Evolutionary conservation across 2,113 vertebrate species (phyloP).

Genomic region (Telmatochromis brichardi): DNA sequence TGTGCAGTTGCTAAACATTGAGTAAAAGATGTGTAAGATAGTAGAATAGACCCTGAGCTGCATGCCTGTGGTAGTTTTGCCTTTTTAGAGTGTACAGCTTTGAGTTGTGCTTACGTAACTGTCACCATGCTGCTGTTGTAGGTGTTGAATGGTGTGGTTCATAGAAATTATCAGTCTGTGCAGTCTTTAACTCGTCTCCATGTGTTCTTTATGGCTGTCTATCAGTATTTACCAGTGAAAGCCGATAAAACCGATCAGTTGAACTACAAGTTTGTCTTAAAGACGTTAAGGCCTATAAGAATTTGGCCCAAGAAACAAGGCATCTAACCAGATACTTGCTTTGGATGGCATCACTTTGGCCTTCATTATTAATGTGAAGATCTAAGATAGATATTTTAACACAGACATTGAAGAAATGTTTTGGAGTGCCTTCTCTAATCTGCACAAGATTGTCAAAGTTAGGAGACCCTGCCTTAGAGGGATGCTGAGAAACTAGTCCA

Average conservation of each 20-base stretch:
- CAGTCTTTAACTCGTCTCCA: neutral
- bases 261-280: neutral
- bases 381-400: neutral
- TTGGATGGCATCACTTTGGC: neutral
- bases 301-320: neutral
- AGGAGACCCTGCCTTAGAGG: neutral
- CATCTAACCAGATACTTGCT: neutral
- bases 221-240: neutral
- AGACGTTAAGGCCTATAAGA: neutral
- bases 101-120: neutral
- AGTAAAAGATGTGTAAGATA: neutral
- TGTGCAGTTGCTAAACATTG: neutral
- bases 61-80: neutral
- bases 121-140: neutral
- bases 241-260: neutral
- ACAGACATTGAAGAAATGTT: neutral
- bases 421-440: neutral
- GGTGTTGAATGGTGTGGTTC: neutral
- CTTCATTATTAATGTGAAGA: neutral
- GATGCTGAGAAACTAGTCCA: neutral
- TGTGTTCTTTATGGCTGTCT: neutral
- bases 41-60: neutral
- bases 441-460: neutral
- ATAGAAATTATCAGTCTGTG: neutral
- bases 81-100: neutral